Percentiles rank a stretch among this genome's conserved stretches.
Conservation (phyloP, 2,797 vertebrate species). For the Enteromius unitaeniatus region DNA sequence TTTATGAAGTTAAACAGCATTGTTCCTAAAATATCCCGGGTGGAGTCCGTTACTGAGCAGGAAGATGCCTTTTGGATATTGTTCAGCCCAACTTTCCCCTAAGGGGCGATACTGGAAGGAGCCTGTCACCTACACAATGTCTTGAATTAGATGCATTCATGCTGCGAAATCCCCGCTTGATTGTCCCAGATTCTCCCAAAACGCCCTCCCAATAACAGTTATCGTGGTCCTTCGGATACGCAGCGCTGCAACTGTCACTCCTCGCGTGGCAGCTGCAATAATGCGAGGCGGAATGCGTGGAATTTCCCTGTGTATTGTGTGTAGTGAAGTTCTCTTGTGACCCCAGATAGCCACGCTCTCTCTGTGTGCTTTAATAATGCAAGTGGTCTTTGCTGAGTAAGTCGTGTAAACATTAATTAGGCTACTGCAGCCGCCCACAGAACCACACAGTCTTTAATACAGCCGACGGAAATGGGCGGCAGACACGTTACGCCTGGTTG, state of each 20-base stretch:
- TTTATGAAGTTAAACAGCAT: slow-evolving; percentile 21
- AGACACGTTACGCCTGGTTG: slow-evolving; percentile 7
- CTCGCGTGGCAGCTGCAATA: slow-evolving; percentile 66
- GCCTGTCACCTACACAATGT: slow-evolving; percentile 63
- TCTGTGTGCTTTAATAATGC: slow-evolving; percentile 25
- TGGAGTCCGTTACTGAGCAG: slow-evolving; percentile 67
- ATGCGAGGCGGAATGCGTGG: slow-evolving; percentile 62
- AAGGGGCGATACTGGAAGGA: slow-evolving; percentile 61
- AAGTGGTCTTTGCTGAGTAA: slow-evolving; percentile 53
- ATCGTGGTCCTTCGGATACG: neutral
- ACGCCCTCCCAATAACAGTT: slow-evolving; percentile 11
- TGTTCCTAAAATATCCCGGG: slow-evolving; percentile 76
- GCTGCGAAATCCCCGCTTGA: neutral
- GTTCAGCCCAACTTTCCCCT: slow-evolving; percentile 67
- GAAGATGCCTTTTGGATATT: slow-evolving; percentile 61
- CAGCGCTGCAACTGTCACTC: slow-evolving; percentile 50
- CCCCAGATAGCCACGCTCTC: neutral
- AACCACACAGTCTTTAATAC: slow-evolving; percentile 46
- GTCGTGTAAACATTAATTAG: slow-evolving; percentile 57
- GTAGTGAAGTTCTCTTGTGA: neutral
- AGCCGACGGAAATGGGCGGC: slow-evolving; percentile 43
- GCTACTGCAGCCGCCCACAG: slow-evolving; percentile 42
- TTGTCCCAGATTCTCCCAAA: slow-evolving; percentile 16
- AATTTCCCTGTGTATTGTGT: slow-evolving; percentile 46
- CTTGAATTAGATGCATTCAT: neutral